Base-by-base conservation (phyloP, 92 coral and sea anemone species). In the Bergia puertoricense region DNA sequence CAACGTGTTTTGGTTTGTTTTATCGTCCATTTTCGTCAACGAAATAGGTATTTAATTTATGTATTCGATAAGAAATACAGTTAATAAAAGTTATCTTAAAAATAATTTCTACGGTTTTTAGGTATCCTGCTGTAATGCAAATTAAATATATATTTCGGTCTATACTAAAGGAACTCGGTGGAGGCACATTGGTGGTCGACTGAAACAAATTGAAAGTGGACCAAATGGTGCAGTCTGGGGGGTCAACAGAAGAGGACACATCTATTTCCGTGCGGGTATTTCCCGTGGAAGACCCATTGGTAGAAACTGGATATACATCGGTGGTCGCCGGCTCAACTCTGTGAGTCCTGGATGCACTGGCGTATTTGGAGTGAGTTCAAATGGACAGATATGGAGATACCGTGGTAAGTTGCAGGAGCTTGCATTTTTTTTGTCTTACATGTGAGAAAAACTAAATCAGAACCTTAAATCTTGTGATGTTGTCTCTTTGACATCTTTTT, bases 211-310 rank as follows among this genome's bases (percentile, higher is more conserved):
- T 1, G 90, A 90, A 54, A 79, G 89, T 22, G 92, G 92, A 22
- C 90, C 90, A 0, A 62, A 74, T n/a, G 92, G 92, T 5, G 75
- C 79, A 14, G 78, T 86, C 15, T 90, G 92, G 79, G 92, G 92
- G 20, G 90, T 90, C 66, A 90, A 74, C 67, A 86, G 75, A 73
- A 1, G 73, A 30, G 66, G 54, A 8, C 22, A 80, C 10, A 82
- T 90, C n/a, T 90, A 73, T 57, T 74, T 68, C 82, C 79, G 92
- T 2, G 85, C 38, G 20, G 90, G 87, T 1, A 62, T 90, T 46
- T 44, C 87, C 14, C 74, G 78, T 48, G 77, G 79, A 10, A 69
- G 87, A 50, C 87, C 87, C n/a, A 46, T 41, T 14, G 87, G 87
- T 44, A 84, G 77, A 84, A n/a, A 71, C 36, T 84, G 87, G 87